Evolutionary conservation across 1,140 invertebrate genomes (phyloP).

Genomic region (Tetranychus urticae): DNA sequence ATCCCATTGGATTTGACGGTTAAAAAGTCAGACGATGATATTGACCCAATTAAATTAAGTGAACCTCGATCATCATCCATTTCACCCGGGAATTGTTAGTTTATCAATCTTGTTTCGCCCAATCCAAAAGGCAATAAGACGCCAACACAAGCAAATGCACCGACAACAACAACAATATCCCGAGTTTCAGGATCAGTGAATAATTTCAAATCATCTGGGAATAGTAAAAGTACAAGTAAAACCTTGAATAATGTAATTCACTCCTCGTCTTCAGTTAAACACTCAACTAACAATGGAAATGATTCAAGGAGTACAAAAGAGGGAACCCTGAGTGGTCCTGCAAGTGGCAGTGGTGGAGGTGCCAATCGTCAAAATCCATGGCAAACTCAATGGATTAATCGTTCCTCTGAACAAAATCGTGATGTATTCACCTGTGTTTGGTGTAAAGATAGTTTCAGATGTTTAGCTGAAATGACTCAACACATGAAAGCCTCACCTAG

Average conservation of each 20-base stretch:
- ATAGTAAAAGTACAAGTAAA: not conserved
- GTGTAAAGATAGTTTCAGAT: constrained; percentile 80
- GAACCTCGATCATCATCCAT: no score
- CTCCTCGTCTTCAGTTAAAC: not conserved
- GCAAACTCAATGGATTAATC: constrained; percentile 84
- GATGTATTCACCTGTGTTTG: constrained; percentile 84
- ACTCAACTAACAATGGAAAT: not conserved
- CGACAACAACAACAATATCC: not conserved
- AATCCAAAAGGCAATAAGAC: not conserved
- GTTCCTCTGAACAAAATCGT: constrained; percentile 71
- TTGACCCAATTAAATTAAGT: no score
- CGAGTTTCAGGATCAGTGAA: not conserved
- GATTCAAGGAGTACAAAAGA: not conserved
- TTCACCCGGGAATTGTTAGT: no score
- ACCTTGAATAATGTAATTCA: not conserved
- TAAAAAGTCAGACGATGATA: no score
- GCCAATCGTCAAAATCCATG: constrained; percentile 30
- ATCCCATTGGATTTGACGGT: no score
- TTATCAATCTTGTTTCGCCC: no score
- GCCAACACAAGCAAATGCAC: not conserved
- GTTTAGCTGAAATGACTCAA: constrained; percentile 60
- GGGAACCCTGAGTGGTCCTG: not conserved
- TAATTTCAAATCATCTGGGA: not conserved
- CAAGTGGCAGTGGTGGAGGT: not conserved
- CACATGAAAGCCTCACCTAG: constrained; percentile 91